Conservation (phyloP, 2,797 vertebrate species). For the Channallabes apus region DNA sequence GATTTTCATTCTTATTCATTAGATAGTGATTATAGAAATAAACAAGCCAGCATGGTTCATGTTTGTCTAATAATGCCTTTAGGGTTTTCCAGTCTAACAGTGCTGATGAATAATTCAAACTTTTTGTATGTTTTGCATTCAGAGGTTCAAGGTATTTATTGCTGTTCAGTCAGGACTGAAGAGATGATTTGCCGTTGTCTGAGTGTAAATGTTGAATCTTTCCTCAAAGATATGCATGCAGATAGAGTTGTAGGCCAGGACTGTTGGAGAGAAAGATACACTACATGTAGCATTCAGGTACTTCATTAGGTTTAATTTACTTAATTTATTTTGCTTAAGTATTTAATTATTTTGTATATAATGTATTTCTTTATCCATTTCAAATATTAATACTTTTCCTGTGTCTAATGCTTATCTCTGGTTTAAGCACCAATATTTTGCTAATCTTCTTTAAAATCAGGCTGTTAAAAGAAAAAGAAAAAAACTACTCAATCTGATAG, state of each 20-base stretch:
- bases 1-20: no score
- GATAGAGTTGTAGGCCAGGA: not conserved
- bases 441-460: not conserved
- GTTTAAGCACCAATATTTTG: not conserved
- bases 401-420: not conserved
- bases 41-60: not conserved
- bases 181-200: not conserved
- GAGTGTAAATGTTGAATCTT: not conserved
- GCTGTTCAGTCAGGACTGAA: not conserved
- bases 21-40: not conserved
- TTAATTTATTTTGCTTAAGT: no score
- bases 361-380: no score
- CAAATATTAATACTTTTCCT: not conserved
- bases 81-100: not conserved
- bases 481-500: no score
- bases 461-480: not conserved
- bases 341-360: no score
- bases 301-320: not conserved
- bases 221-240: not conserved
- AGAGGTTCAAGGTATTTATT: not conserved
- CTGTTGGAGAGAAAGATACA: not conserved
- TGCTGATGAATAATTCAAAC: not conserved
- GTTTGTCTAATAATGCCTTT: not conserved
- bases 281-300: not conserved
- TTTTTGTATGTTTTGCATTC: no score